A percentile compares a stretch with the other conserved stretches of the same genome.
phyloP scores from a whole-genome alignment of 2,797 vertebrate genomes.

The Danionella dracula region DNA sequence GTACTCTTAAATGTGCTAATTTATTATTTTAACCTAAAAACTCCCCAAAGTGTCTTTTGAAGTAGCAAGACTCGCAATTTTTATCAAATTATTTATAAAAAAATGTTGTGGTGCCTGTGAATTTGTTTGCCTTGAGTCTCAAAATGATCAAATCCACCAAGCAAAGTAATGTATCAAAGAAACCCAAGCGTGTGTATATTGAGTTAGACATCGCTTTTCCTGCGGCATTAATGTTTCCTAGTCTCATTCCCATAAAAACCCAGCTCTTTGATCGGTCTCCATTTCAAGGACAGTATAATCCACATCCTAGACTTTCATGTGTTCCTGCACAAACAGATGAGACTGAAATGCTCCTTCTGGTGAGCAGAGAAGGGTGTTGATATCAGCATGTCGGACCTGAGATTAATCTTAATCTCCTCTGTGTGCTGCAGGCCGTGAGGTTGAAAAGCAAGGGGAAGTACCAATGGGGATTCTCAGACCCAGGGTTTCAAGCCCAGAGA shows the following conservation, averaged over 20 bases:
- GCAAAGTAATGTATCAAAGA: not conserved
- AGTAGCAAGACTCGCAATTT: no score
- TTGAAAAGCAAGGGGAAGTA: conserved; percentile 58
- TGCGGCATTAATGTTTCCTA: conserved; percentile 24
- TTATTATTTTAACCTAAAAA: no score
- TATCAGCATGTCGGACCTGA: conserved; percentile 53
- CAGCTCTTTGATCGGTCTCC: conserved; percentile 53
- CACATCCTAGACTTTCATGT: conserved; percentile 62
- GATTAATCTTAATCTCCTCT: conserved; percentile 60
- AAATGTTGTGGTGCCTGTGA: no score
- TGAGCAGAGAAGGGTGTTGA: conserved; percentile 38
- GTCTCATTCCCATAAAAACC: conserved; percentile 24
- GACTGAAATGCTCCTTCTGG: conserved; percentile 27
- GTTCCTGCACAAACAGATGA: conserved; percentile 43
- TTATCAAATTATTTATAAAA: no score
- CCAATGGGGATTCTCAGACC: conserved; percentile 54
- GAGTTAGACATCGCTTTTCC: conserved; percentile 22
- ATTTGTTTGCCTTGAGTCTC: no score
- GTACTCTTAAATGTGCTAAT: no score
- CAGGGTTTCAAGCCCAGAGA: conserved; percentile 51
- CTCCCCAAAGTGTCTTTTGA: no score
- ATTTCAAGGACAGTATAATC: conserved; percentile 54
- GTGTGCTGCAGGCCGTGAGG: conserved; percentile 49
- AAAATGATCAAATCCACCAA: no score
- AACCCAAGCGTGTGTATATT: not conserved